Evolutionary conservation across 2,888 invertebrate genomes (phyloP).

Genomic region (Philereme transversata): DNA sequence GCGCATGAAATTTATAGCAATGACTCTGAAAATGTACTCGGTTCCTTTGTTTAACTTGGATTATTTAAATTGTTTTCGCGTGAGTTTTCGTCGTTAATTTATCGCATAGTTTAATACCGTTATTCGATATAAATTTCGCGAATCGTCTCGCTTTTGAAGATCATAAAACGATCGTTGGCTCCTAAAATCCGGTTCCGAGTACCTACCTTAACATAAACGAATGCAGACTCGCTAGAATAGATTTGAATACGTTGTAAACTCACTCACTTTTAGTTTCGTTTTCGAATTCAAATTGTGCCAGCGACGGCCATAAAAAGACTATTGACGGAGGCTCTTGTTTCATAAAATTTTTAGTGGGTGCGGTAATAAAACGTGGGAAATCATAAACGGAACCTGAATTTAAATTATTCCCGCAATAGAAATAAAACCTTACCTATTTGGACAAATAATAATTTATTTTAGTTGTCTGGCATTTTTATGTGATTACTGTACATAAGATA

Average conservation of each 20-base stretch:
- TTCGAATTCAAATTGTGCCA: constrained; percentile 26
- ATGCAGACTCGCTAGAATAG: constrained; percentile 22
- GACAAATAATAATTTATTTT: background rate
- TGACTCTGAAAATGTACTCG: constrained; percentile 50
- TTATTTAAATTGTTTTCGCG: constrained; percentile 4
- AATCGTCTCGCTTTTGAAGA: constrained; percentile 26
- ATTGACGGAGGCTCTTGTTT: constrained; percentile 28
- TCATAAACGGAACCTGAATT: constrained; percentile 33
- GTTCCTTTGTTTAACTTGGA: constrained; percentile 47
- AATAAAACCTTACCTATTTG: constrained; percentile 11
- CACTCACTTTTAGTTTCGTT: constrained; percentile 40
- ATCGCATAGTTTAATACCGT: constrained; percentile 4
- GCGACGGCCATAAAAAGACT: constrained; percentile 32
- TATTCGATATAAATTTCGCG: constrained; percentile 37
- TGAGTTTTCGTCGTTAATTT: constrained; percentile 1
- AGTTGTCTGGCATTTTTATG: too few relatives aligned
- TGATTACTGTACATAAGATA: too few relatives aligned
- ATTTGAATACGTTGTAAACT: constrained; percentile 33
- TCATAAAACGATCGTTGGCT: constrained; percentile 34
- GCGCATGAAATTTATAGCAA: constrained; percentile 62
- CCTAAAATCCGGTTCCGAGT: constrained; percentile 34
- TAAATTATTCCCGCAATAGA: constrained; percentile 9
- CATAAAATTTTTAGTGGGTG: constrained; percentile 37
- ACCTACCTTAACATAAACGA: constrained; percentile 38
- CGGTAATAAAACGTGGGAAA: constrained; percentile 37